These are phyloP conservation scores for Distichodus sexfasciatus DNA, from an alignment of 2,797 vertebrate species.

Conservation along the genomic window DNA sequence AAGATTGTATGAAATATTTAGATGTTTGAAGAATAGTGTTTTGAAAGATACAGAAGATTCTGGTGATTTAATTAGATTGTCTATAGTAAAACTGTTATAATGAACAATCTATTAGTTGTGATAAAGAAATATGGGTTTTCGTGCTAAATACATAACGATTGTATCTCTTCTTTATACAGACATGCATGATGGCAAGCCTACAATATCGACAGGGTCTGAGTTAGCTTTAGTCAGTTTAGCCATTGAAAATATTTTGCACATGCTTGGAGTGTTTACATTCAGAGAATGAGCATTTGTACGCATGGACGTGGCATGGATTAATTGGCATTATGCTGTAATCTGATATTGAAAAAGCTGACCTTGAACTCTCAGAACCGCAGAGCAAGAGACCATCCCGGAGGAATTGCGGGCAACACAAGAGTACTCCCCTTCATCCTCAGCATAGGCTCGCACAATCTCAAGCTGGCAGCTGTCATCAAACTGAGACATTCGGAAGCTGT, in stretches of 20 bases:
- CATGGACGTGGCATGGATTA: too few species aligned
- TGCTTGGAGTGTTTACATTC: too few species aligned
- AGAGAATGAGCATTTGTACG: too few species aligned
- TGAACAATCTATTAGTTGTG: background rate
- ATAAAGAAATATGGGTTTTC: background rate
- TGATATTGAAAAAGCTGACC: conserved; percentile 75
- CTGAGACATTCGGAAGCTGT: conserved; percentile 87
- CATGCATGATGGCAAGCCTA: background rate
- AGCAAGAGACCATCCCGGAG: conserved; percentile 85
- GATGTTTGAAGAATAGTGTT: too few species aligned
- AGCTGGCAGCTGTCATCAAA: conserved; percentile 86
- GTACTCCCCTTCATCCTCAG: conserved; percentile 83
- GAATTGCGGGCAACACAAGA: conserved; percentile 85
- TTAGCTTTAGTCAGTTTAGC: too few species aligned
- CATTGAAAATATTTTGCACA: too few species aligned
- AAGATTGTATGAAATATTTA: too few species aligned
- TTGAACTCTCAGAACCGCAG: conserved; percentile 82
- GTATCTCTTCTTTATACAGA: background rate
- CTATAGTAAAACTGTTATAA: background rate
- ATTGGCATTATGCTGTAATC: too few species aligned
- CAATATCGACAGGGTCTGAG: too few species aligned
- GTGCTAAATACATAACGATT: background rate
- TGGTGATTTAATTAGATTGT: background rate
- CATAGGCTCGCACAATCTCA: conserved; percentile 83
- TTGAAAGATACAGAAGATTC: too few species aligned